Conservation (phyloP, 2,797 vertebrate genomes). For the Lycodopsis pacificus region DNA sequence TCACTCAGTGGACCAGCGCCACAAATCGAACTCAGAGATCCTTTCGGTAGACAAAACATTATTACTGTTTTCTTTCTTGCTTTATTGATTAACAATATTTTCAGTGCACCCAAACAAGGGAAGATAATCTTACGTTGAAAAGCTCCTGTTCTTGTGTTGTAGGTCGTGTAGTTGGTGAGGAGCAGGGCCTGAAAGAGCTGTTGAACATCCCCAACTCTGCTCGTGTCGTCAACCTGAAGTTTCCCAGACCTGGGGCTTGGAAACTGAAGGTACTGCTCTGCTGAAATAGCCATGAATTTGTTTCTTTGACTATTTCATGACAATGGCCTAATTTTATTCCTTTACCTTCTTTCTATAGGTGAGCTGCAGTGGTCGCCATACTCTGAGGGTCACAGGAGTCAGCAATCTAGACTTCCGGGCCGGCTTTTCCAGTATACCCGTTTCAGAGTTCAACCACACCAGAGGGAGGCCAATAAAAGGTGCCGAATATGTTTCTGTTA, state of each 20-base stretch:
- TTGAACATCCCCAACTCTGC: conserved; percentile 95
- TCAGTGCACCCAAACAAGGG: not conserved
- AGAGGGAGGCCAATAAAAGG: conserved; percentile 92
- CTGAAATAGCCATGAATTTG: not conserved
- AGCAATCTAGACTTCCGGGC: conserved; percentile 92
- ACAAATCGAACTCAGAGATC: conserved; percentile 88
- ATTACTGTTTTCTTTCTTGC: not conserved
- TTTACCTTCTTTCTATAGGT: conserved; percentile 78
- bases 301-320: conserved; percentile 1
- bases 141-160: not conserved
- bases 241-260: conserved; percentile 90
- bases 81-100: not conserved
- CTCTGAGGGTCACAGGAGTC: conserved; percentile 92
- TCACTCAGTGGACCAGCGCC: conserved; percentile 93
- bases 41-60: conserved; percentile 82
- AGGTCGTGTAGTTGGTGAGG: conserved; percentile 88
- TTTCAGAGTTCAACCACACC: conserved; percentile 85
- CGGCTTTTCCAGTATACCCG: conserved; percentile 87
- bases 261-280: conserved; percentile 87
- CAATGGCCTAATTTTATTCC: conserved; percentile 3
- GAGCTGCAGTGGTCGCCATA: conserved; percentile 91
- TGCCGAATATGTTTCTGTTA: conserved; percentile 57
- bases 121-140: conserved; percentile 5
- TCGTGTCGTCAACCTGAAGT: conserved; percentile 90
- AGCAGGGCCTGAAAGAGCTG: conserved; percentile 89